Evolutionary conservation across 37 sponge, comb jelly and placozoan species (phyloP), one percentile per base, ranked within the genome.

Genomic region (Crambe crambe): DNA sequence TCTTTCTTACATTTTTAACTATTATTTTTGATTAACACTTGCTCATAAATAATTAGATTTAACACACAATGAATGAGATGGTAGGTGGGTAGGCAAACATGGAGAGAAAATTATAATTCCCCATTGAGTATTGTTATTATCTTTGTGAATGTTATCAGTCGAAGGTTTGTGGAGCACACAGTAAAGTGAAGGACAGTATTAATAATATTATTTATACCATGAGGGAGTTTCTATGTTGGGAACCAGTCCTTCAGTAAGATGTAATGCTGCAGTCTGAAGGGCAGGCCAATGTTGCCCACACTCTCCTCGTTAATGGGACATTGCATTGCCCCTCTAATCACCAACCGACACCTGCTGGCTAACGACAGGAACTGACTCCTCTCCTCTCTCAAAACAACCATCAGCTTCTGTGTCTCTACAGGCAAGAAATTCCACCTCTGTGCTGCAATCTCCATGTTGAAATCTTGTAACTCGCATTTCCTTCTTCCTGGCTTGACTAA

Each of bases 381-480:
- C 62, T 81, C 88, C 37, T 86, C 80, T 66, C 83, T 60, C 22
- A 91, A 61, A 1, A 83, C 76, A 0, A 91, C 57, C 30, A 91
- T 68, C 22, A 91, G 75, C 44, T 86, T 86, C 39, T 82, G 78
- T 12, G 86, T 91, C 42, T 91, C 86, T 9, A 65, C 40, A 5
- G 91, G 83, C 5, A 91, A 59, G 65, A 91, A 91, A 6, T 79
- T 68, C 91, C 91, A 91, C n/a, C 86, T 25, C 56, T 87, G 76
- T 6, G 42, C 34, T 8, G 78, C 88, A 12, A 72, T 42, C 0
- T 56, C 60, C 58, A 80, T 31, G 60, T 70, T 73, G 56, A 87
- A 81, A 2, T 70, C 71, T 3, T 22, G n/a, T 34, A 91, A 68
- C 69, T 91, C 86, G 37, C 91, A 86, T 4, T 77, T 70, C 2